Conservation (phyloP, 2,113 vertebrate species). For the Papio anubis region DNA sequence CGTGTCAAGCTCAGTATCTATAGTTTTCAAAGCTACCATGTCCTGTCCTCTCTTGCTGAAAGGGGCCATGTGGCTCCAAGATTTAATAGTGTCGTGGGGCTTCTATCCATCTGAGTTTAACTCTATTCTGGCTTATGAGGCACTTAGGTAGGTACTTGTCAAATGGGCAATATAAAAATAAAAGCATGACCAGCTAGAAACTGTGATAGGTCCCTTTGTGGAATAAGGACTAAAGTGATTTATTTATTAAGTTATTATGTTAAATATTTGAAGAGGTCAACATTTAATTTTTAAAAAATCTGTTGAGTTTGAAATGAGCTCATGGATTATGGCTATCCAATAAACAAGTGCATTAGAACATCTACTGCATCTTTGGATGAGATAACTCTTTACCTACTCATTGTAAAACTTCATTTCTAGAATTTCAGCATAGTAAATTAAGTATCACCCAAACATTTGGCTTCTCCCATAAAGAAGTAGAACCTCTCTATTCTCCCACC, state of each 20-base stretch:
- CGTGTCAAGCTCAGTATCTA: neutral
- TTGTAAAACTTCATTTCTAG: neutral
- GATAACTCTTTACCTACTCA: neutral
- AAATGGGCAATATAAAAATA: slow-evolving; percentile 60
- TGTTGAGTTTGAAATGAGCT: slow-evolving; percentile 55
- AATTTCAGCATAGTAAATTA: neutral
- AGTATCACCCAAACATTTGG: neutral
- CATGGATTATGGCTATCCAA: neutral
- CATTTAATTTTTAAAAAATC: slow-evolving; percentile 76
- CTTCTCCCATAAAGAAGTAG: rapidly evolving
- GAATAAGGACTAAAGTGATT: slow-evolving; percentile 61
- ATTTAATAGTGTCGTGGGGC: neutral
- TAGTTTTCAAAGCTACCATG: neutral
- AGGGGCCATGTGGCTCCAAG: neutral
- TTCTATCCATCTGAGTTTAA: slow-evolving; percentile 48
- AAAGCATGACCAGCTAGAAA: slow-evolving; percentile 34
- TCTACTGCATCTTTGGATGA: neutral
- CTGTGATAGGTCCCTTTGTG: slow-evolving; percentile 13
- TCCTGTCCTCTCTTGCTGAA: neutral
- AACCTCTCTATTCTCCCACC: rapidly evolving
- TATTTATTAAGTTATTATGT: slow-evolving; percentile 71
- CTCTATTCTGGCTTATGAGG: slow-evolving; percentile 56
- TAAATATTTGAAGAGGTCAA: slow-evolving; percentile 78
- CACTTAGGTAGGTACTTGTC: slow-evolving; percentile 40
- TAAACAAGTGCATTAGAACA: neutral